Evolutionary conservation across 2,888 invertebrate species (phyloP), one percentile per base, ranked within the genome.

Genomic region (Anthoptus insignis): DNA sequence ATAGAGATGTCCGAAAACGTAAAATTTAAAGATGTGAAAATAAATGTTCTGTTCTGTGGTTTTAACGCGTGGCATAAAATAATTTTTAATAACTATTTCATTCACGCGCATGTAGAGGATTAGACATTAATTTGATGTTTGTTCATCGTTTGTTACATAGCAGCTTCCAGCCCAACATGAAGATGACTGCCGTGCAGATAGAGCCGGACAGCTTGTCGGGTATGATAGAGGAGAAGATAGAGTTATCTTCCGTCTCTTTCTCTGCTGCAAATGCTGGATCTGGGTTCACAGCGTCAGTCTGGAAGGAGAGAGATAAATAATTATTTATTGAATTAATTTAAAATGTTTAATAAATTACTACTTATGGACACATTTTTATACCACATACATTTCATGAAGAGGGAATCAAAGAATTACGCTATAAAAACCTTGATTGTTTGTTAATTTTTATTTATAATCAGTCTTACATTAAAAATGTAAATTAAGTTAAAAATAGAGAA

Each of bases 81-180:
- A 73, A 72, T 63, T 57, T 42, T n/a, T 9, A 13, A 19, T 14
- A 53, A 58, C 71, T 72, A 73, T 73, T 50, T 66, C 65, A 53
- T 52, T 65, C 67, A 75, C 76, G 70, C 72, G 59, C 67, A 64
- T 64, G 32, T 57, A 1, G n/a, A n/a, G n/a, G 22, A 14, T 50
- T 65, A 42, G 21, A 27, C 29, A n/a, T 3, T 19, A 47, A 22
- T 16, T 16, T 53, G 21, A 54, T 9, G 16, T 14, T 2, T 42
- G 69, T 92, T 94, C 94, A 95, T 86, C 94, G 94, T 69, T 94
- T 88, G 64, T 91, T 94, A 4, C 89, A 84, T 70, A 95, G 91
- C 49, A 95, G 82, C 75, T 94, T 94, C 95, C 95, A 95, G 11
- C 95, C 95, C 3, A 95, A 89, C 82, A 95, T 89, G 78, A 95